Base-by-base conservation (phyloP, 2,888 invertebrate genomes). In the Ptilodon capucinus region DNA sequence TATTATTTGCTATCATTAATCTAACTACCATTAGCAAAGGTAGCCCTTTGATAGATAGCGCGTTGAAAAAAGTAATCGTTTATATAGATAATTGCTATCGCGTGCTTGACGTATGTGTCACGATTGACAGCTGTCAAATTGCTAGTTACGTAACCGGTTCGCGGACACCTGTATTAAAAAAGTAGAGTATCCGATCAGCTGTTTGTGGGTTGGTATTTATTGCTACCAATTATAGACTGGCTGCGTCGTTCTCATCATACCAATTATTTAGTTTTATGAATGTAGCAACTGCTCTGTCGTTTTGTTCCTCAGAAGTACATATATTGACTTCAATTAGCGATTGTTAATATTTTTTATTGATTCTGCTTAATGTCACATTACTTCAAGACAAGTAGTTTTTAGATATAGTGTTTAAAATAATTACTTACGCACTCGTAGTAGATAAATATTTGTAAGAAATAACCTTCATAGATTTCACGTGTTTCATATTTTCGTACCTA, bases 61-160 rank as follows among this genome's bases (percentile, higher is more conserved):
- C 42, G 16, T 19, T 19, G 11, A 18, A 41, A 54, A 47, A 60
- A 43, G 48, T 40, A 44, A 53, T 51, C 40, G 44, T 21, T 42
- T 39, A 45, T 48, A 53, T 41, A 49, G 28, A 30, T 16, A 32
- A 19, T 57, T 38, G 35, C 50, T 47, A 41, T 51, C 45, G 54
- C 55, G 17, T 63, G 60, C 57, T 64, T 67, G 68, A 72, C 68
- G 58, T 68, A 64, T 66, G 58, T 64, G 58, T 68, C 63, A 64
- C 57, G 63, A 67, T 51, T 78, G 77, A 77, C 83, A 83, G 73
- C 76, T 86, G 86, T 77, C 80, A 78, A 75, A 71, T 72, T 68
- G 57, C 59, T 64, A 64, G 57, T 71, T 59, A 64, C 63, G 64
- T 64, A 74, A 79, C 74, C 64, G 69, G 80, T 79, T 71, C 49